These are phyloP conservation scores for Strigamia crassipes DNA, from an alignment of 2,888 invertebrate species.

Conservation along the genomic window DNA sequence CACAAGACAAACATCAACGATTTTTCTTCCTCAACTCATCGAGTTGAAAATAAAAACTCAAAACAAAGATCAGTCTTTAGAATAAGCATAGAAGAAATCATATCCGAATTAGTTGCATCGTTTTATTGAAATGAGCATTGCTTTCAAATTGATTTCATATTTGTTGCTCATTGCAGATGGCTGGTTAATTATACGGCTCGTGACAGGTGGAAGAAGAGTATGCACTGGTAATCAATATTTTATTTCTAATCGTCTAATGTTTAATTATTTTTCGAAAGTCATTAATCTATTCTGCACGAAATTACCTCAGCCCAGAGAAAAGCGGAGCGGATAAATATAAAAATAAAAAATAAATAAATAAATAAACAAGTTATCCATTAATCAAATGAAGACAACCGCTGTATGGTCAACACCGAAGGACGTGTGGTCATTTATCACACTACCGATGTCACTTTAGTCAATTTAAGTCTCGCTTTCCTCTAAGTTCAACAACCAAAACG, in stretches of 20 bases:
- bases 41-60: slow-evolving; percentile 10
- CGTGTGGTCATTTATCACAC: slow-evolving; percentile 40
- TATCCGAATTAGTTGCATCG: not conserved
- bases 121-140: not conserved
- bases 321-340: not conserved
- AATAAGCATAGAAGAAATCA: too few relatives aligned
- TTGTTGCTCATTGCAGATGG: not conserved
- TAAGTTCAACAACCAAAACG: not conserved
- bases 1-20: slow-evolving; percentile 17
- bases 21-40: not conserved
- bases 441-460: slow-evolving; percentile 15
- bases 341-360: not conserved
- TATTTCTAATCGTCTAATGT: slow-evolving; percentile 26
- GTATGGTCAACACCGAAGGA: slow-evolving; percentile 19
- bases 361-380: slow-evolving; percentile 33
- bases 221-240: slow-evolving; percentile 3
- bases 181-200: slow-evolving; percentile 6
- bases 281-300: slow-evolving; percentile 27
- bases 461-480: not conserved
- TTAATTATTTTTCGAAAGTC: slow-evolving; percentile 19
- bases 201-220: slow-evolving; percentile 12
- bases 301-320: not conserved
- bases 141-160: not conserved
- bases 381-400: slow-evolving; percentile 29
- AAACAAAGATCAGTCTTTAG: too few relatives aligned